Evolutionary conservation across 1,140 invertebrate species (phyloP), one percentile per base, ranked within the genome.

Genomic region (Drosophila ironensis): DNA sequence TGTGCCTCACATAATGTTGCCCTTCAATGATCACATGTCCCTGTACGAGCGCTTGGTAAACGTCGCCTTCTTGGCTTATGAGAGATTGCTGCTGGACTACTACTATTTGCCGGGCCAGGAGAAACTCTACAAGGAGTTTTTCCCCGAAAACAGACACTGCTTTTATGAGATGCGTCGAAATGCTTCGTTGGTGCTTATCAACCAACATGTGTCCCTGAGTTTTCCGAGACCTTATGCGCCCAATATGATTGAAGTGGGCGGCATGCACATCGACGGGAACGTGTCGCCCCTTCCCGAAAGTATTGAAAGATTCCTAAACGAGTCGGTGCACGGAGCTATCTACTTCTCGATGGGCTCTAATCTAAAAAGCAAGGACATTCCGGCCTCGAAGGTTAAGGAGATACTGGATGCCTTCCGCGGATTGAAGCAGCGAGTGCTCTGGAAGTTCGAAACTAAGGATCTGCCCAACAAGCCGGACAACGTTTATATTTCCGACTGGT

Each of bases 391-490:
- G 48, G 50, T 91, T 8, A 69, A 90, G 42, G 69, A 90, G 9
- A 91, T 94, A 48, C 45, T 92, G 38, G 68, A 91, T 41, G 91
- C 91, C 8, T 92, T 93, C 52, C 69, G 56, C 6, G 56, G 64
- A 3, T 9, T 93, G 2, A 92, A 91, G 4, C 92, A 93, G 56
- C 91, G 91, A 40, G 90, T 94, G 4, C 59, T 94, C 2, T 93
- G 93, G 93, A 94, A 94, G 80, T 92, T 91, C 63, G 93, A 94
- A 60, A 87, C 90, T 7, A 88, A 89, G 0, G 87, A 84, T 1
- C 56, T 93, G 20, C 87, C 90, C 1, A 89, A 87, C 56, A 88
- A 88, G 7, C 91, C 92, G 0, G 63, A 91, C 0, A 94, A 94
- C 73, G 90, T 94, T 0, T 91, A 92, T 38, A 87, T 92, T 8